Evolutionary conservation across 1,140 invertebrate genomes (phyloP).

Genomic region (Lucilia sericata): DNA sequence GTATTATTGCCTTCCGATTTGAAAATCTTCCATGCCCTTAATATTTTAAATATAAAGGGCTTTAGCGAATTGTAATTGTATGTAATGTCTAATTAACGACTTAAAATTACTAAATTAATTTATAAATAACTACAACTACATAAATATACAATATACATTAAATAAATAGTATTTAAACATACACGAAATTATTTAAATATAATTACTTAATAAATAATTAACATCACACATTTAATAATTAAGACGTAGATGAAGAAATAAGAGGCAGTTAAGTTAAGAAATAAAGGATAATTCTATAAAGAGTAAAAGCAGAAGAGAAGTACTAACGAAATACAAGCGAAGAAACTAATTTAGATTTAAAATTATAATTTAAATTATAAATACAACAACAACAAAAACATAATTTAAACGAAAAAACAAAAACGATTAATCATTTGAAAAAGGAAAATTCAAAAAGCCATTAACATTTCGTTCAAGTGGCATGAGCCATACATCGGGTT

Average conservation of each 20-base stretch:
- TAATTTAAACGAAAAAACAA: not conserved
- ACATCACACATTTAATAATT: not conserved
- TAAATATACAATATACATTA: constrained; percentile 8
- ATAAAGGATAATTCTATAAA: not conserved
- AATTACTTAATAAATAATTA: not conserved
- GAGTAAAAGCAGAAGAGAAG: not conserved
- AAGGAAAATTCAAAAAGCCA: not conserved
- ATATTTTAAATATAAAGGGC: constrained; percentile 66
- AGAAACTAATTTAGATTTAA: not conserved
- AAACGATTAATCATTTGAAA: not conserved
- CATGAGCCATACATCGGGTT: constrained; percentile 66
- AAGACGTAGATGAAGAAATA: not conserved
- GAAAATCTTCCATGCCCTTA: constrained; percentile 64
- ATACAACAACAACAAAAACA: not conserved
- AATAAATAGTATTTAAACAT: constrained; percentile 29
- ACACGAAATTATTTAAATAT: not conserved
- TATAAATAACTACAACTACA: constrained; percentile 13
- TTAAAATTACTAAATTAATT: constrained; percentile 31
- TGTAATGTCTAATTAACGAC: constrained; percentile 62
- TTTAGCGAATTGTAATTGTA: constrained; percentile 38
- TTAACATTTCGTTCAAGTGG: constrained; percentile 54
- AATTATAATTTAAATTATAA: constrained; percentile 10
- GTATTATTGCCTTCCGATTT: constrained; percentile 66
- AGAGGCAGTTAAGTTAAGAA: constrained; percentile 1
- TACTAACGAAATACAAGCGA: not conserved